Base-by-base conservation (phyloP, 2,888 invertebrate genomes). In the Chrysomela aeneicollis region DNA sequence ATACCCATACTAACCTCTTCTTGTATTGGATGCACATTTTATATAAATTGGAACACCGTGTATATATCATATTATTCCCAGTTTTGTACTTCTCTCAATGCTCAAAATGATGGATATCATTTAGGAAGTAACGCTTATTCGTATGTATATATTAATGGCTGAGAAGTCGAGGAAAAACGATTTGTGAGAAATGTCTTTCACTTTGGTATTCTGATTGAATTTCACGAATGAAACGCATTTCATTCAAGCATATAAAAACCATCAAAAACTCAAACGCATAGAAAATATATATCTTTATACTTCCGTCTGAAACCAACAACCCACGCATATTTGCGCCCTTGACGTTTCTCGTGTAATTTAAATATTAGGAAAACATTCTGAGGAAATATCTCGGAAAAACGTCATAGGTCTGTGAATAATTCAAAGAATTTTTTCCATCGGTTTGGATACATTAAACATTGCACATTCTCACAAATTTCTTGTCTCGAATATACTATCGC, bases 311-410 rank as follows among this genome's bases (percentile, higher is more conserved):
- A 42, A 42, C 42, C 42, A 42, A 12, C 12, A 15, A 42, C 15
- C 42, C 42, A 42, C 42, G 42, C 42, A 35, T 42, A 10, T 42
- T 42, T 42, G 3, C 42, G n/a, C n/a, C 42, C 42, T 42, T 12
- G 42, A 42, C 42, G 15, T 42, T 15, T 42, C 42, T n/a, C 42
- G 42, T 42, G 42, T 42, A n/a, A 42, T 42, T 42, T 42, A 42
- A 15, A 42, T 42, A 42, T 42, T 42, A 42, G 15, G 6, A 42
- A 42, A 42, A 42, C 42, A 42, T 15, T 42, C 42, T 15, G 42
- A 8, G 42, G 42, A 15, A 42, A 42, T 2, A 9, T n/a, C 42
- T 42, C 15, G 42, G n/a, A 15, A 42, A 42, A 42, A 15, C 42
- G 6, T 42, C 42, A 42, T 42, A 15, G 42, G 42, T 42, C 42